A percentile compares a stretch with the other conserved stretches of the same genome.
Evolutionary conservation across 2,113 vertebrate species (phyloP).

Genomic region (Diadophis punctatus): DNA sequence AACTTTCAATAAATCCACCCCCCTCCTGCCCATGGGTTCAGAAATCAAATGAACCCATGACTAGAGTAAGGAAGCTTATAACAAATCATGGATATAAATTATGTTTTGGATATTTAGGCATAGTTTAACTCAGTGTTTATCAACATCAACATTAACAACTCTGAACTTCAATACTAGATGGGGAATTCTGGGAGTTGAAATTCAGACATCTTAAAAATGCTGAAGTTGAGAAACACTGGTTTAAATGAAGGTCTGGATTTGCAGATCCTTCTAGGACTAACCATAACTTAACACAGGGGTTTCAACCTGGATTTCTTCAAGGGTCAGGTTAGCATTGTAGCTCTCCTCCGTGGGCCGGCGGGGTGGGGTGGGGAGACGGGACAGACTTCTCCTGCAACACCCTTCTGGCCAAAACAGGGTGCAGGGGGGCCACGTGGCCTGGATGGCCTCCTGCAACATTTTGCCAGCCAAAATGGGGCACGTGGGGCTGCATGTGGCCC

Average conservation of each 20-base stretch:
- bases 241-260: background rate
- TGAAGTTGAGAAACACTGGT: background rate
- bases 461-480: no score
- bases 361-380: no score
- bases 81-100: background rate
- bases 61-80: background rate
- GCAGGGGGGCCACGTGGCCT: no score
- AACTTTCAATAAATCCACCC: background rate
- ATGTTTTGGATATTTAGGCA: background rate
- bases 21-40: background rate
- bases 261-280: background rate
- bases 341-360: no score
- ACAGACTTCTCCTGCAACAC: no score
- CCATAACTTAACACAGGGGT: background rate
- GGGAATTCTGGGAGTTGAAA: background rate
- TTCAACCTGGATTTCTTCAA: no score
- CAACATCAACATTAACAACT: background rate
- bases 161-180: background rate
- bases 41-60: background rate
- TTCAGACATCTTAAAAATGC: background rate
- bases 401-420: no score
- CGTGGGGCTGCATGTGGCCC: no score
- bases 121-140: background rate
- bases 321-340: no score
- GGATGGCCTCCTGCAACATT: no score